Base-by-base conservation (phyloP, 2,888 invertebrate genomes). In the Nephrotoma appendiculata region DNA sequence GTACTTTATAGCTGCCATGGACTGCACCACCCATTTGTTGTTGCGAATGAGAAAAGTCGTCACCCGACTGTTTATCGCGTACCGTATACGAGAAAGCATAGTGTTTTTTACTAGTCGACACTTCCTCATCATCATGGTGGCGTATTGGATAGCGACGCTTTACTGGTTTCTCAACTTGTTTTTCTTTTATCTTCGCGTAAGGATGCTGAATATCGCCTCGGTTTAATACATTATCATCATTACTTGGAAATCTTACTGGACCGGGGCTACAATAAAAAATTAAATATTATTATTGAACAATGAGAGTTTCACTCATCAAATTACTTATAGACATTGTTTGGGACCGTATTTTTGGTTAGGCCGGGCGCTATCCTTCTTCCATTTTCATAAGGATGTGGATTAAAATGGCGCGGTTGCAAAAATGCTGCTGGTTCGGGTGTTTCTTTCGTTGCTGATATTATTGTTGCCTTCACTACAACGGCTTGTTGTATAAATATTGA, bases 31-130 rank as follows among this genome's bases (percentile, higher is more conserved):
- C 93, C 88, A 92, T 93, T 89, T 94, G 94, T 7, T 93, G 92
- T 83, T 88, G 88, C 1, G 92, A 92, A 89, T 95, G 95, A 0
- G 95, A 95, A 90, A 94, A 95, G 89, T 95, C 94, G 87, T 95
- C 94, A 0, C 95, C 95, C 0, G 94, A 94, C 87, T 93, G 91
- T 19, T 92, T 92, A 89, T 94, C 94, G 88, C 93, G 93, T 2
- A 95, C 95, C 85, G 92, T 92, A 90, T 95, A 95, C 0, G 94
- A 94, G 89, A 95, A 95, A 0, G 94, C 94, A 91, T 95, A 95
- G 89, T 94, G 92, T 87, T 92, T 91, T 42, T 87, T 87, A 57
- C 41, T 52, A 15, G 86, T 42, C 11, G 52, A 57, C 2, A 42
- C 7, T 12, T 85, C 52, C 5, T 85, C 52, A 41, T 44, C 31